Conservation (phyloP, 2,888 invertebrate species). For the Neria commutata region DNA sequence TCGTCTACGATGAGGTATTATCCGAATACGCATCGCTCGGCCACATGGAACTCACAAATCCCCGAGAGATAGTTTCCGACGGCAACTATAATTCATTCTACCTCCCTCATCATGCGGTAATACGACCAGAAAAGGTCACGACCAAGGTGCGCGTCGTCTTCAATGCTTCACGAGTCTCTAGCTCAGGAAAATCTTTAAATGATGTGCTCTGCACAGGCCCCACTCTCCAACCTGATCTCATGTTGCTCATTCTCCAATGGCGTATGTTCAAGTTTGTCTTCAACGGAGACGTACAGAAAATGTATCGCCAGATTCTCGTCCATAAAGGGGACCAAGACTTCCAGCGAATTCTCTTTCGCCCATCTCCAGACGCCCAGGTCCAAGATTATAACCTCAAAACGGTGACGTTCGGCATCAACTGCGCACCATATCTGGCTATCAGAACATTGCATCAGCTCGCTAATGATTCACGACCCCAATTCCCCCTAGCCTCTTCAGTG, state of each 20-base stretch:
- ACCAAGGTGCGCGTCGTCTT: slow-evolving; percentile 39
- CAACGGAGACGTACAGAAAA: slow-evolving; percentile 38
- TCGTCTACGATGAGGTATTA: background rate
- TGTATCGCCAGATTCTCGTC: slow-evolving; percentile 35
- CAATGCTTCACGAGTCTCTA: slow-evolving; percentile 35
- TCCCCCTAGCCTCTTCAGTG: slow-evolving; percentile 9
- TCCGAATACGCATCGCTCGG: background rate
- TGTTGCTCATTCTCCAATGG: slow-evolving; percentile 28
- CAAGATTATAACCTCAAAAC: slow-evolving; percentile 19
- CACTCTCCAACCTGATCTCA: too few species aligned
- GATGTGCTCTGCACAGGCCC: slow-evolving; percentile 31
- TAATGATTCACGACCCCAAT: slow-evolving; percentile 2
- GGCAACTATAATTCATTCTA: slow-evolving; percentile 2
- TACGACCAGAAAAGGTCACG: slow-evolving; percentile 23
- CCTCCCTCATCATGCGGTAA: slow-evolving; percentile 26
- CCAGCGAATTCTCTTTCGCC: slow-evolving; percentile 32
- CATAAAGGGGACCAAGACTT: slow-evolving; percentile 22
- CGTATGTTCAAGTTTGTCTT: slow-evolving; percentile 28
- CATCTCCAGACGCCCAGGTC: background rate
- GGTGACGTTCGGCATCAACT: slow-evolving; percentile 20
- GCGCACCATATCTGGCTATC: slow-evolving; percentile 24
- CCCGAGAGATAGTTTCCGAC: background rate
- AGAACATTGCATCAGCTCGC: slow-evolving; percentile 20
- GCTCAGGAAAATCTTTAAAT: slow-evolving; percentile 27
- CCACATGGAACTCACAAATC: too few species aligned